Evolutionary conservation across 2,797 vertebrate genomes (phyloP).

Genomic region (Scarus forsteni): DNA sequence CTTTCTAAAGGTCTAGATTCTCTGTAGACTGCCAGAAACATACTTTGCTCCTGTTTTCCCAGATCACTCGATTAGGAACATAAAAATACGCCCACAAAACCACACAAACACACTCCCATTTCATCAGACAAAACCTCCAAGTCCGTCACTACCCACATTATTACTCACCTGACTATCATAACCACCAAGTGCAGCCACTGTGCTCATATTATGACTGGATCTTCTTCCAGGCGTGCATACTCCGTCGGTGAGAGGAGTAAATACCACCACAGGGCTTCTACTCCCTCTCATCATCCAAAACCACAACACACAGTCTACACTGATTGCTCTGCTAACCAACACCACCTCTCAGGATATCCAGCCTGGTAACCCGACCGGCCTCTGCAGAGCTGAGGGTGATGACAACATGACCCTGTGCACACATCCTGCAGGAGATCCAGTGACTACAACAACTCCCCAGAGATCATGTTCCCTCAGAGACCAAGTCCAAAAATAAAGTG

Average conservation of each 20-base stretch:
- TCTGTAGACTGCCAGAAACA: neutral
- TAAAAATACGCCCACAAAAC: neutral
- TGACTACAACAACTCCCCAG: conserved; percentile 31
- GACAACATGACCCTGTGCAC: conserved; percentile 54
- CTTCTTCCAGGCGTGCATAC: conserved; percentile 13
- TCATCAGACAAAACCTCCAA: neutral
- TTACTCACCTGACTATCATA: conserved; percentile 42
- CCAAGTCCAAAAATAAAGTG: conserved; percentile 53
- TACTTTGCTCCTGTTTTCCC: too few relatives aligned
- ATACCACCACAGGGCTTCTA: conserved; percentile 4
- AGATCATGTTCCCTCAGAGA: conserved; percentile 17
- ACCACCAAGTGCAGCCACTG: conserved; percentile 33
- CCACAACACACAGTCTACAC: conserved; percentile 42
- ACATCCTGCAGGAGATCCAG: conserved; percentile 28
- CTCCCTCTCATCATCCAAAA: conserved; percentile 28
- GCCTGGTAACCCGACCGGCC: conserved; percentile 43
- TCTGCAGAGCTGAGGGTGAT: conserved; percentile 41
- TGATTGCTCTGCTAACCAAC: conserved; percentile 52
- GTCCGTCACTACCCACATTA: conserved; percentile 1
- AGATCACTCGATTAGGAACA: too few relatives aligned
- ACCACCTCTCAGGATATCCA: conserved; percentile 43
- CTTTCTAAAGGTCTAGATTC: too few relatives aligned
- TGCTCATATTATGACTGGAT: conserved; percentile 5
- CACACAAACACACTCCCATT: conserved; percentile 26
- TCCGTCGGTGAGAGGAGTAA: neutral